Evolutionary conservation across 2,113 vertebrate species (phyloP).

Genomic region (Eurystomus gularis): DNA sequence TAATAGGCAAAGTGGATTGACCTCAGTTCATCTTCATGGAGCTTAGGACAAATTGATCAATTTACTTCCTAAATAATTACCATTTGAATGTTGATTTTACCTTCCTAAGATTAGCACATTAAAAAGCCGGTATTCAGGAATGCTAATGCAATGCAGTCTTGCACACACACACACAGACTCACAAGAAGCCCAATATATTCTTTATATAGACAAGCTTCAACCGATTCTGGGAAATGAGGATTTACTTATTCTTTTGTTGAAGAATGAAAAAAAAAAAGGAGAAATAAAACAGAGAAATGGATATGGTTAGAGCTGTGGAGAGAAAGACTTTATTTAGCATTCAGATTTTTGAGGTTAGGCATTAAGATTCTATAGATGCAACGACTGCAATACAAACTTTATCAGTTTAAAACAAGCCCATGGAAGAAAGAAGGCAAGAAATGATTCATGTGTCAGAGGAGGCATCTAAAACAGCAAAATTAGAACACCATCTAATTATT

Average conservation of each 20-base stretch:
- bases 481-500: not conserved
- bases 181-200: not conserved
- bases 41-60: slow-evolving; percentile 62
- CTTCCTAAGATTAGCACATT: slow-evolving; percentile 46
- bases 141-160: not conserved
- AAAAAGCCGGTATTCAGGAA: slow-evolving; percentile 40
- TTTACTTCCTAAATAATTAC: slow-evolving; percentile 69
- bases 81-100: slow-evolving; percentile 61
- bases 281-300: slow-evolving; percentile 33
- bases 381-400: not conserved
- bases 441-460: not conserved
- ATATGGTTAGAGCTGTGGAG: not conserved
- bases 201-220: not conserved
- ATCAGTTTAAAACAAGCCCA: not conserved
- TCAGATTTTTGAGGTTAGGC: slow-evolving; percentile 39
- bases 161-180: not conserved
- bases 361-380: slow-evolving; percentile 34
- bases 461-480: not conserved
- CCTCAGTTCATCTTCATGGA: slow-evolving; percentile 66
- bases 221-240: slow-evolving; percentile 10
- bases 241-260: slow-evolving; percentile 40
- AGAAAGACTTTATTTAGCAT: not conserved
- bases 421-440: slow-evolving; percentile 13
- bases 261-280: not conserved
- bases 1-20: slow-evolving; percentile 66